A percentile compares a stretch with the other conserved stretches of the same genome.
Conservation (phyloP, 2,113 vertebrate species). For the Trochalopteron elliotii region DNA sequence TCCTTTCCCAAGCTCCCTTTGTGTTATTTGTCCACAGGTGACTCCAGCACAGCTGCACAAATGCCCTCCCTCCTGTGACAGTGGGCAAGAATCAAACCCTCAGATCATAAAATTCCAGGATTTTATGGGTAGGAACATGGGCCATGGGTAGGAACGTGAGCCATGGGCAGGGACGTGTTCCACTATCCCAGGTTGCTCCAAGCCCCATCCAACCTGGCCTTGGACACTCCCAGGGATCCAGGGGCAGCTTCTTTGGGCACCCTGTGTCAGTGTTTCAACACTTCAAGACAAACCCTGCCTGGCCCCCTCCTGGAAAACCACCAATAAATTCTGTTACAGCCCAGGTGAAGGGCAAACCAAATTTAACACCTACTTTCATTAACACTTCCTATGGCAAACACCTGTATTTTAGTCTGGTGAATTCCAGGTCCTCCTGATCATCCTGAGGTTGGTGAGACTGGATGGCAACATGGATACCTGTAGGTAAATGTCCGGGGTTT, state of each 20-base stretch:
- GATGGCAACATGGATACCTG: accelerated
- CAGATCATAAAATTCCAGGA: not conserved
- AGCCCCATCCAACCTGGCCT: accelerated
- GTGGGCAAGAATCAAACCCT: not conserved
- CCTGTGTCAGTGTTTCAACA: not conserved
- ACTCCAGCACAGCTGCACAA: not conserved
- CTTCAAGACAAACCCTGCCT: too few species aligned
- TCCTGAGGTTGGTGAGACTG: not conserved
- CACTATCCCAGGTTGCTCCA: accelerated
- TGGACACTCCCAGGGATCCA: not conserved
- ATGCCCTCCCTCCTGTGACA: accelerated
- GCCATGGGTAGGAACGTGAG: not conserved
- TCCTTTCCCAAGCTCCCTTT: not conserved
- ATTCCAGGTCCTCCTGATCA: not conserved
- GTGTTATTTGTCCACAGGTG: not conserved
- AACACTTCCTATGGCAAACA: not conserved
- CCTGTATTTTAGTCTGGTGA: not conserved
- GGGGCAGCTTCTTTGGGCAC: not conserved
- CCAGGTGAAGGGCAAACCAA: not conserved
- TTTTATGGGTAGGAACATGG: not conserved
- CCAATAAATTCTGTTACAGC: not conserved
- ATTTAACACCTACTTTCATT: accelerated
- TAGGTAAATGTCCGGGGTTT: not conserved
- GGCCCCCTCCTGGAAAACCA: accelerated
- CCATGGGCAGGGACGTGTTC: not conserved